Evolutionary conservation across 1,140 invertebrate species (phyloP).

Genomic region (Drosophila aff.): DNA sequence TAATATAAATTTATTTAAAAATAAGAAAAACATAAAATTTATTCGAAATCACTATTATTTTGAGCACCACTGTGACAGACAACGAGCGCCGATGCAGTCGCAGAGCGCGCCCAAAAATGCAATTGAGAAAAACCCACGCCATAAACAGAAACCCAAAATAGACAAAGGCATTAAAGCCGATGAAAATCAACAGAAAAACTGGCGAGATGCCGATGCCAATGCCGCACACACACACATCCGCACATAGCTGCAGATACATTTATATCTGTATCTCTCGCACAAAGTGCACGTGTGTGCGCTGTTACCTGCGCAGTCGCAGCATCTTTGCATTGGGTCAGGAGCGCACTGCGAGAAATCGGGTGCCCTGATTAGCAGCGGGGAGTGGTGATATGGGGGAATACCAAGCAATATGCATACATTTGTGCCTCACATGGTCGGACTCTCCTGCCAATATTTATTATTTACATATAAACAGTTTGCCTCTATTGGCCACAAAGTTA

Average conservation of each 20-base stretch:
- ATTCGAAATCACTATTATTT: neutral
- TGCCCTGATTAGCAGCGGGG: slow-evolving; percentile 24
- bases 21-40: neutral
- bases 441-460: neutral
- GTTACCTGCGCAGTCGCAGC: slow-evolving; percentile 59
- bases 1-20: neutral
- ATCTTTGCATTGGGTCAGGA: slow-evolving; percentile 52
- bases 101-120: slow-evolving; percentile 73
- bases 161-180: slow-evolving; percentile 64
- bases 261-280: slow-evolving; percentile 8
- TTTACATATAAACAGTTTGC: neutral
- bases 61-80: neutral
- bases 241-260: slow-evolving; percentile 9
- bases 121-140: slow-evolving; percentile 82
- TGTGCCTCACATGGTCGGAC: slow-evolving; percentile 2
- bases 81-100: slow-evolving; percentile 6
- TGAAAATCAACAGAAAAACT: slow-evolving; percentile 60
- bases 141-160: slow-evolving; percentile 77
- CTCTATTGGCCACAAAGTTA: slow-evolving; percentile 13
- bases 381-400: neutral
- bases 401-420: neutral
- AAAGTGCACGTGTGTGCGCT: slow-evolving; percentile 25
- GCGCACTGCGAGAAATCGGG: slow-evolving; percentile 44
- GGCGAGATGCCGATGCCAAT: slow-evolving; percentile 57
- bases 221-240: slow-evolving; percentile 37